Conservation (phyloP, 92 coral and sea anemone species). For the Nematostella vectensis region DNA sequence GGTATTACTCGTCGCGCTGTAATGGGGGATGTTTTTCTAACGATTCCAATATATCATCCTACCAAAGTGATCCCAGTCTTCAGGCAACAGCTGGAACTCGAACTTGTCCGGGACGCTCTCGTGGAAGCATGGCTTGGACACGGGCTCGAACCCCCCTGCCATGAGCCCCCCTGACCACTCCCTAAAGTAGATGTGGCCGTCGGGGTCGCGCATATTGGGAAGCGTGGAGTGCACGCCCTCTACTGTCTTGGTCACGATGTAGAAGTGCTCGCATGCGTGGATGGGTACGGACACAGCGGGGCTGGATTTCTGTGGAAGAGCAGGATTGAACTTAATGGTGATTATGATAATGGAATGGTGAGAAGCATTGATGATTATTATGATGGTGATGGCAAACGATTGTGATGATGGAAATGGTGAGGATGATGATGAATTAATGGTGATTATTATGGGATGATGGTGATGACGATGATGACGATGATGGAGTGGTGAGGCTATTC, state of each 20-base stretch:
- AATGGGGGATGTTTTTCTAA: too few relatives aligned
- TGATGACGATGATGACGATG: too few relatives aligned
- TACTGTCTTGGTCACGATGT: slow-evolving; percentile 75
- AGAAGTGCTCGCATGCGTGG: slow-evolving; percentile 89
- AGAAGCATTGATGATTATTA: too few relatives aligned
- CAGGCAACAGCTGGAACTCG: slow-evolving; percentile 87
- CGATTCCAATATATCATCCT: too few relatives aligned
- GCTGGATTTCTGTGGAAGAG: slow-evolving; percentile 51
- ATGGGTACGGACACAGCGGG: slow-evolving; percentile 79
- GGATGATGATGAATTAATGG: too few relatives aligned
- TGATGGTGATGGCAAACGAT: too few relatives aligned
- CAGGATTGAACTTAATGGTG: too few relatives aligned
- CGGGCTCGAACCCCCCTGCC: slow-evolving; percentile 86
- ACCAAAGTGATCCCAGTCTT: slow-evolving; percentile 98
- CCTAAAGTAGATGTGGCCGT: slow-evolving; percentile 57
- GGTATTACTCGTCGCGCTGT: too few relatives aligned
- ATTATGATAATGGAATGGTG: too few relatives aligned
- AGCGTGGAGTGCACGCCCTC: slow-evolving; percentile 39
- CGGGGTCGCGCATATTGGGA: slow-evolving; percentile 77
- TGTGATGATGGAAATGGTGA: too few relatives aligned
- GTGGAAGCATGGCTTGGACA: slow-evolving; percentile 69
- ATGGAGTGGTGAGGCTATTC: too few relatives aligned
- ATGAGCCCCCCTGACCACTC: slow-evolving; percentile 93
- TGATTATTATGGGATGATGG: too few relatives aligned
- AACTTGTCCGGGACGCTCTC: slow-evolving; percentile 71